Evolutionary conservation across 2,797 vertebrate species (phyloP).

Genomic region (Halcyon badia): DNA sequence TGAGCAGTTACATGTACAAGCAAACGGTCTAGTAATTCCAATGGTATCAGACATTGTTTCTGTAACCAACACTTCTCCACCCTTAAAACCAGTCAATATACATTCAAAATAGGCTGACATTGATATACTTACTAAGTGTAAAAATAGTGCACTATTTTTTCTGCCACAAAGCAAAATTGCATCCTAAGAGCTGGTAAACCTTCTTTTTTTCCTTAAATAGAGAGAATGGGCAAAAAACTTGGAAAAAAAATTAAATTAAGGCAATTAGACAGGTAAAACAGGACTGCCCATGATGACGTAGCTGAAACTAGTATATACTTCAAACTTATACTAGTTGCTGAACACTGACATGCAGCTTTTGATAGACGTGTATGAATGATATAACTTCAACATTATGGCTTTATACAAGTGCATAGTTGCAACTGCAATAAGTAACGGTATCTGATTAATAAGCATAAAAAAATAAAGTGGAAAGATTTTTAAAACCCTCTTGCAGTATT

Average conservation of each 20-base stretch:
- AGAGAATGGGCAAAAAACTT: conserved; percentile 73
- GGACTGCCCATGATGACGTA: conserved; percentile 70
- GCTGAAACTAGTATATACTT: conserved; percentile 71
- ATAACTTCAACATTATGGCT: conserved; percentile 80
- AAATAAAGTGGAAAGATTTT: conserved; percentile 82
- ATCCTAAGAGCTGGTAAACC: conserved; percentile 81
- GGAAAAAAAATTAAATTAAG: conserved; percentile 84
- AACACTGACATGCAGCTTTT: conserved; percentile 79
- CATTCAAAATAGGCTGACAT: conserved; percentile 86
- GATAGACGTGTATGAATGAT: conserved; percentile 56
- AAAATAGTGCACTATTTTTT: conserved; percentile 83
- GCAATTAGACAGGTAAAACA: conserved; percentile 80
- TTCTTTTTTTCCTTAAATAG: conserved; percentile 74
- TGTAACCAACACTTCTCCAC: conserved; percentile 68
- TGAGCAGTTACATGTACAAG: conserved; percentile 59
- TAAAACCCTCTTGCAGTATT: conserved; percentile 81
- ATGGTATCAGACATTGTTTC: conserved; percentile 59
- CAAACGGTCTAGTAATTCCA: conserved; percentile 69
- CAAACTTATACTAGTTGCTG: conserved; percentile 69
- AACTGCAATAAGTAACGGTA: conserved; percentile 78
- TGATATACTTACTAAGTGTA: conserved; percentile 80
- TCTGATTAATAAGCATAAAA: conserved; percentile 81
- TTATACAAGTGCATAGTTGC: conserved; percentile 86
- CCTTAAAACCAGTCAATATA: conserved; percentile 80
- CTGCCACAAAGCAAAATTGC: conserved; percentile 80